Evolutionary conservation across 2,888 invertebrate genomes (phyloP).

Genomic region (Rotaria magnacalcarata): DNA sequence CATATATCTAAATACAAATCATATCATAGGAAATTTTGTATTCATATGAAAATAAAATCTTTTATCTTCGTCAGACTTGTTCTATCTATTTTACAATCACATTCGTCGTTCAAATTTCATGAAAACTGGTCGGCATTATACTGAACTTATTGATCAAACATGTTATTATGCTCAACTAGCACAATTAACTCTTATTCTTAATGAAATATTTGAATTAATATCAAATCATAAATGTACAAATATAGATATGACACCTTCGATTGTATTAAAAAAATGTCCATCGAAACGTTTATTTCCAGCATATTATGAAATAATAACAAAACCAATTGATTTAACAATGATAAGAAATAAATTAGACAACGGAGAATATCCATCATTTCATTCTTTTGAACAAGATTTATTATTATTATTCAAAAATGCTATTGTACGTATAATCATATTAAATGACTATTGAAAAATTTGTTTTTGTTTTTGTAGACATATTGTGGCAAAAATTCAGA

Average conservation of each 20-base stretch:
- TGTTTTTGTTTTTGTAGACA: neutral
- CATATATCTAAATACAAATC: too few species aligned
- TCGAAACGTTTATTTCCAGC: slow-evolving; percentile 70
- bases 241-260: neutral
- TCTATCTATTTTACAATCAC: neutral
- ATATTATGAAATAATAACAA: slow-evolving; percentile 86
- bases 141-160: neutral
- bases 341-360: slow-evolving; percentile 84
- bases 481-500: slow-evolving; percentile 3
- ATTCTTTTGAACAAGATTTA: slow-evolving; percentile 82
- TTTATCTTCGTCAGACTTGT: neutral
- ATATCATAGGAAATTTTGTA: too few species aligned
- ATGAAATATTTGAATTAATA: neutral
- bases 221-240: neutral
- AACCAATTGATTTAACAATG: slow-evolving; percentile 85
- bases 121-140: neutral
- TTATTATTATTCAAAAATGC: slow-evolving; percentile 87
- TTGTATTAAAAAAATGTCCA: slow-evolving; percentile 21
- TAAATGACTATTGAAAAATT: neutral
- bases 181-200: neutral
- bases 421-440: slow-evolving; percentile 54
- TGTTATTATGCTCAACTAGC: slow-evolving; percentile 34
- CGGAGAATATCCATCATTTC: slow-evolving; percentile 71
- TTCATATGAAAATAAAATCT: too few species aligned
- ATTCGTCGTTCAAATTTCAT: neutral